Percentiles rank a stretch among this genome's conserved stretches.
phyloP scores from a whole-genome alignment of 2,888 invertebrate species.

The Monopis laevigella region DNA sequence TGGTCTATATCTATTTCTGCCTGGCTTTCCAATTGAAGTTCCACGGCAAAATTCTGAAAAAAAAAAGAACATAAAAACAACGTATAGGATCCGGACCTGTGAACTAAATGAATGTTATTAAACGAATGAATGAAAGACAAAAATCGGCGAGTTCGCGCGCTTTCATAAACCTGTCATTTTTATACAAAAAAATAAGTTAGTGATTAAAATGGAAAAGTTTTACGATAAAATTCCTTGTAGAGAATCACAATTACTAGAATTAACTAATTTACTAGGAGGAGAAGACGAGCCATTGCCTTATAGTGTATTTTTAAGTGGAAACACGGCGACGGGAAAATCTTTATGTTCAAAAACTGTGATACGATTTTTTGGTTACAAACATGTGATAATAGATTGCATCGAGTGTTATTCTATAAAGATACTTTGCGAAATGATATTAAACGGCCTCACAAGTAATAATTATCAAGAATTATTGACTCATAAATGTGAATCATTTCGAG shows the following conservation, averaged over 20 bases:
- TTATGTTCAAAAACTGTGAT: conserved; percentile 71
- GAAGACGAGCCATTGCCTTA: conserved; percentile 71
- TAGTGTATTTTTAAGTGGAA: conserved; percentile 82
- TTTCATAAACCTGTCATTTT: no score
- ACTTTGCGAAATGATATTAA: conserved; percentile 79
- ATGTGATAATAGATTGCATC: conserved; percentile 78
- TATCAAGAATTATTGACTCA: conserved; percentile 31
- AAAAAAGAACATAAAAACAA: conserved; percentile 16
- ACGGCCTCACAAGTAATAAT: conserved; percentile 53
- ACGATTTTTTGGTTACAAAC: conserved; percentile 62
- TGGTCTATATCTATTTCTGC: conserved; percentile 75
- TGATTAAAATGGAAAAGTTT: conserved; percentile 60
- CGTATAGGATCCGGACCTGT: conserved; percentile 1
- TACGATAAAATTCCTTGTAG: conserved; percentile 56
- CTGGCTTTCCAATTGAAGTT: conserved; percentile 75
- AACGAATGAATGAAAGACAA: no score
- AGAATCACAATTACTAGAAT: conserved; percentile 49
- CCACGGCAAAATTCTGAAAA: conserved; percentile 80
- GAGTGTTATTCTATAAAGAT: conserved; percentile 83
- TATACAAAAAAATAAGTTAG: neutral
- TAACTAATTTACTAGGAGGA: conserved; percentile 61
- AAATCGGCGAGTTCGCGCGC: no score
- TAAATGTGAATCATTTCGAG: conserved; percentile 75
- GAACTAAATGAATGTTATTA: no score
- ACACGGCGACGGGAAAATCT: conserved; percentile 86